Base-by-base conservation (phyloP, 2,888 invertebrate genomes). In the Hyposoter didymator region DNA sequence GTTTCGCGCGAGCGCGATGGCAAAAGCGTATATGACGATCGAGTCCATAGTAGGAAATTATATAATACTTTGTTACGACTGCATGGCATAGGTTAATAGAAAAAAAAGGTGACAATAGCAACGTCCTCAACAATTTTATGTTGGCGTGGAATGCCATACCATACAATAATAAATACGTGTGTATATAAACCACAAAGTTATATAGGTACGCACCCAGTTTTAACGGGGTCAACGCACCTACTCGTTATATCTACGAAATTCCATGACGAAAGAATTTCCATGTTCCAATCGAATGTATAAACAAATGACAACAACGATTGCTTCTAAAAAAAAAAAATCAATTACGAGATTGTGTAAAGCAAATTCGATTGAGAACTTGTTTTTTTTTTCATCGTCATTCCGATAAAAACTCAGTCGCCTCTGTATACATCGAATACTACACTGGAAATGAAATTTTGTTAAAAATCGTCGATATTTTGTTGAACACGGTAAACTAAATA, bases 171-270 rank as follows among this genome's bases (percentile, higher is more conserved):
- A 43, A 28, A 32, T n/a, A 17, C 32, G 22, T 75, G 22, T 49
- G 45, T 74, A 62, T 32, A 12, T 17, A 49, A 39, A 43, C 52
- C 12, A 55, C 17, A 43, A 55, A 72, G n/a, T 47, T 73, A 66
- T 80, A 66, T 66, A 72, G 72, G 39, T 49, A 43, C 76, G 59
- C 72, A 49, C 72, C 76, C 49, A 80, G 66, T 55, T 76, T 39
- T 70, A 84, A 82, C 62, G 81, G 78, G 76, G 78, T 81, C 81
- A 69, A 81, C 78, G 81, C 81, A 82, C 81, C 84, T 84, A 78
- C 76, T 81, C 78, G 32, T 82, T 14, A 45, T 47, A 47, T 32
- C 12, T n/a, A 64, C 17, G 17, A 32, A 49, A 72, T 49, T 49
- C 32, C 47, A 8, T 3, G 19, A 32, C 8, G 10, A 35, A 14